These are phyloP conservation scores for Prosapia bicincta DNA, from an alignment of 2,888 invertebrate species.

Conservation along the genomic window DNA sequence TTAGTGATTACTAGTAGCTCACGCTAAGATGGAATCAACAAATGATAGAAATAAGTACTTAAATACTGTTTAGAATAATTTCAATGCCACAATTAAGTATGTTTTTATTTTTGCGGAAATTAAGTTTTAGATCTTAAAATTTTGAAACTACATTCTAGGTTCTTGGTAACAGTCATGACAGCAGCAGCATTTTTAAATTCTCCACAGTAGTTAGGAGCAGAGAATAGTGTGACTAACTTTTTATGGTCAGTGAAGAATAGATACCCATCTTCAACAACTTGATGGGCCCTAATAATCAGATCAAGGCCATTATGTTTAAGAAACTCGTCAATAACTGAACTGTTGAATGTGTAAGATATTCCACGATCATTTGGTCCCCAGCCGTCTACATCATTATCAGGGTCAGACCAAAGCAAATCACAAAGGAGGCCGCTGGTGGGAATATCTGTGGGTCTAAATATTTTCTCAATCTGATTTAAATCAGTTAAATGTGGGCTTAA, in stretches of 20 bases:
- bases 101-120: too few species aligned
- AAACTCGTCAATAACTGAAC: slow-evolving; percentile 61
- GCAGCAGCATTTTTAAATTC: slow-evolving; percentile 32
- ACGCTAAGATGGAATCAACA: too few species aligned
- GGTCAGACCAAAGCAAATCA: slow-evolving; percentile 57
- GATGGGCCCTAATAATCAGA: slow-evolving; percentile 62
- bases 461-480: slow-evolving; percentile 54
- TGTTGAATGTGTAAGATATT: slow-evolving; percentile 61
- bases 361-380: slow-evolving; percentile 65
- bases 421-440: slow-evolving; percentile 57
- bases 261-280: slow-evolving; percentile 47
- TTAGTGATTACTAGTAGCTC: too few species aligned
- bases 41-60: too few species aligned
- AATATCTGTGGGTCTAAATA: slow-evolving; percentile 55
- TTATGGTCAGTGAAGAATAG: slow-evolving; percentile 34
- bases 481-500: slow-evolving; percentile 48
- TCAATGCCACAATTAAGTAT: too few species aligned
- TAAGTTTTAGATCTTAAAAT: too few species aligned
- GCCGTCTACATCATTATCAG: slow-evolving; percentile 53
- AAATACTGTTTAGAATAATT: too few species aligned
- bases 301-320: slow-evolving; percentile 61
- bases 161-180: slow-evolving; percentile 28
- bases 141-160: slow-evolving; percentile 19
- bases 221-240: slow-evolving; percentile 34
- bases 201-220: too few species aligned